A percentile compares a stretch with the other conserved stretches of the same genome.
These are phyloP conservation scores for Megaceryle maxima DNA, from an alignment of 2,113 vertebrate species.

Conservation along the genomic window DNA sequence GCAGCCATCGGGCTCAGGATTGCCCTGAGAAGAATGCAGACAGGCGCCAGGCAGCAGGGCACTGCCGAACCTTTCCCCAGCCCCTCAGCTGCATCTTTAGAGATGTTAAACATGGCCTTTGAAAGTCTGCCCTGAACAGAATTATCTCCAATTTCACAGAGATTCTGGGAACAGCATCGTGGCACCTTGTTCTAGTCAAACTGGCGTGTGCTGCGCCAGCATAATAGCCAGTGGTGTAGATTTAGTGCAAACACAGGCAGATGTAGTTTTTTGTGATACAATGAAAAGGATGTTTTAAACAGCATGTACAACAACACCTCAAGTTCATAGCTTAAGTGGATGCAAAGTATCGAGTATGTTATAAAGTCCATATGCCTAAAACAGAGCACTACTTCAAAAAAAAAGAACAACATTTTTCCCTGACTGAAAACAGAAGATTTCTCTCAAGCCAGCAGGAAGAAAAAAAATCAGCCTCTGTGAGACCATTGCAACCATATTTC, in stretches of 20 bases:
- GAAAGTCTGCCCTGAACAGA: not conserved
- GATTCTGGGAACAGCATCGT: not conserved
- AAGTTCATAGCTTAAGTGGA: not conserved
- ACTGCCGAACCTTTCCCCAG: not conserved
- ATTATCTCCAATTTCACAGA: conserved; percentile 39
- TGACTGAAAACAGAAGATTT: not conserved
- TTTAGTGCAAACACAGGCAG: not conserved
- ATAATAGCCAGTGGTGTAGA: rapidly evolving
- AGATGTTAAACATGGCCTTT: conserved; percentile 53
- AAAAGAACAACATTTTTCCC: not conserved
- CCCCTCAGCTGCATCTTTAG: conserved; percentile 22
- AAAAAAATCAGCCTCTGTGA: not conserved
- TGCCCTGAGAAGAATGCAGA: conserved; percentile 50
- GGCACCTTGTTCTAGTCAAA: not conserved
- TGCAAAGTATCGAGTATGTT: not conserved
- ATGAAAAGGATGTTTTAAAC: not conserved
- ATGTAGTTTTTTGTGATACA: not conserved
- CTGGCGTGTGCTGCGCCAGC: rapidly evolving
- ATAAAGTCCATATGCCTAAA: not conserved
- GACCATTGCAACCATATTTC: not conserved
- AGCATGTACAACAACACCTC: not conserved
- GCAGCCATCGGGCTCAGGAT: not conserved
- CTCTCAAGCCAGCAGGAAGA: not conserved
- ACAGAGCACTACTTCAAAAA: not conserved
- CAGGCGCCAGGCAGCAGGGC: conserved; percentile 55